These are phyloP conservation scores for Pristionchus fissidentatus DNA, from an alignment of 2,888 invertebrate genomes.

Conservation along the genomic window DNA sequence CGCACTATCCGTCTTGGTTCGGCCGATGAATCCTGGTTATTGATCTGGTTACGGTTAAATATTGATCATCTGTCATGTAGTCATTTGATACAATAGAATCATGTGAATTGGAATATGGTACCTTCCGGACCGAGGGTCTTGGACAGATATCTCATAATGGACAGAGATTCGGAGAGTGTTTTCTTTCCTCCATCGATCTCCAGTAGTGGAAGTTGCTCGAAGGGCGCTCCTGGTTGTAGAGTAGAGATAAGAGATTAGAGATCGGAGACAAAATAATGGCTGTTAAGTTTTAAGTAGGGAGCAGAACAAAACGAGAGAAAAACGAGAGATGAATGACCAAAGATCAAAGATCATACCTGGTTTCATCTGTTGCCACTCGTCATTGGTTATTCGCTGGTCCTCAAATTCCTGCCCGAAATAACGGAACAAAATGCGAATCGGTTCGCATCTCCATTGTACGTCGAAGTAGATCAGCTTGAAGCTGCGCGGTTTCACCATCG, in stretches of 20 bases:
- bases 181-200: conserved; percentile 44
- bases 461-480: conserved; percentile 47
- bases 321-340: neutral
- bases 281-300: neutral
- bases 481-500: conserved; percentile 36
- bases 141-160: conserved; percentile 45
- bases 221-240: conserved; percentile 26
- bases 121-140: conserved; percentile 40
- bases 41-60: neutral
- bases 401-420: conserved; percentile 48
- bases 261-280: neutral
- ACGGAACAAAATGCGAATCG: conserved; percentile 48
- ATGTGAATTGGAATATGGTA: neutral
- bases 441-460: conserved; percentile 47
- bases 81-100: neutral
- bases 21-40: conserved; percentile 46
- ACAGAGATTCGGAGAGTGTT: conserved; percentile 19
- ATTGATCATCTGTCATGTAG: neutral
- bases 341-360: neutral
- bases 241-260: conserved; percentile 27
- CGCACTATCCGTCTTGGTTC: conserved; percentile 27
- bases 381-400: conserved; percentile 47
- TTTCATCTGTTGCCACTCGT: conserved; percentile 50
- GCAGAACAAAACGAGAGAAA: neutral
- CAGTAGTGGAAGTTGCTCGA: conserved; percentile 45